Evolutionary conservation across 2,113 vertebrate species (phyloP).

Genomic region (Caranx ignobilis): DNA sequence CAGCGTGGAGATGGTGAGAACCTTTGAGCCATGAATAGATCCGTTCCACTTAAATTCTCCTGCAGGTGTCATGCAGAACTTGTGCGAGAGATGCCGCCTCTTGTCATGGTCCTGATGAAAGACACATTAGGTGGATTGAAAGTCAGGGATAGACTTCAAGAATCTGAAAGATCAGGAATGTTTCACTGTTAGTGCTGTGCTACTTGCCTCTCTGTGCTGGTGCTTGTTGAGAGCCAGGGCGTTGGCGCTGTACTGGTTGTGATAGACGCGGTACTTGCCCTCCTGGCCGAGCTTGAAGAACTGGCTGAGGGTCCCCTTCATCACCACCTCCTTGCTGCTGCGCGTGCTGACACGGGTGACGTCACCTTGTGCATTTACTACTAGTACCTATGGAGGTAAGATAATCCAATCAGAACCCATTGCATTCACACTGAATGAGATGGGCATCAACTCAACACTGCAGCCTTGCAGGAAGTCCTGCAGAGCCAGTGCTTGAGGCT

Average conservation of each 20-base stretch:
- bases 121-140: conserved; percentile 1
- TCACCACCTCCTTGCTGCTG: conserved; percentile 89
- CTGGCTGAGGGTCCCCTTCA: conserved; percentile 91
- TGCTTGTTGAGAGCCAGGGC: conserved; percentile 97
- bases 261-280: conserved; percentile 97
- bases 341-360: conserved; percentile 88
- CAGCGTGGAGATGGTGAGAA: conserved; percentile 96
- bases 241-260: conserved; percentile 97
- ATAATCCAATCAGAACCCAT: not conserved
- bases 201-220: conserved; percentile 92
- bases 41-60: conserved; percentile 99
- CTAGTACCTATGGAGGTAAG: conserved; percentile 84
- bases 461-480: no score
- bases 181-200: not conserved
- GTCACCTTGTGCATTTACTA: conserved; percentile 93
- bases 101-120: conserved; percentile 92
- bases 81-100: conserved; percentile 95
- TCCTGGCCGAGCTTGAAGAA: conserved; percentile 95
- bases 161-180: no score
- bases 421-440: not conserved
- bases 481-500: not conserved
- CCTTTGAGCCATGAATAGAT: conserved; percentile 95
- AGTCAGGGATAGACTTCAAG: not conserved
- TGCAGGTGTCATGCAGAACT: conserved; percentile 96
- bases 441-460: no score